A percentile compares a stretch with the other conserved stretches of the same genome.
Evolutionary conservation across 2,797 vertebrate species (phyloP).

Genomic region (Meda fulgida): DNA sequence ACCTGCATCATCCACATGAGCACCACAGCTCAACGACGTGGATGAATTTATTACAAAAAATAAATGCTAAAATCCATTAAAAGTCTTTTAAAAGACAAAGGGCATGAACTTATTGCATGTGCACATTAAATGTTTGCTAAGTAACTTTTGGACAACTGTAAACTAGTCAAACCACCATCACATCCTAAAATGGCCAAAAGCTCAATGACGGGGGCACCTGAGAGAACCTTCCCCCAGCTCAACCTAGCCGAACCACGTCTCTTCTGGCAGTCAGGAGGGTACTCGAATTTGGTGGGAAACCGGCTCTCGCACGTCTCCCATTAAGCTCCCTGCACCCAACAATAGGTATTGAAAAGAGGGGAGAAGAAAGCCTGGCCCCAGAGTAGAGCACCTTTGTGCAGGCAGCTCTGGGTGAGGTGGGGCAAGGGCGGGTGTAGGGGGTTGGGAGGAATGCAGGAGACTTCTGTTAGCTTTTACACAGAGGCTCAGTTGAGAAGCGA

Average conservation of each 20-base stretch:
- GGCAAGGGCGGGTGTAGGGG: conserved; percentile 8
- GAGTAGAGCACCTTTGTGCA: conserved; percentile 69
- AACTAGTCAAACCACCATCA: background rate
- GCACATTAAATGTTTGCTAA: background rate
- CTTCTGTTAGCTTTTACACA: conserved; percentile 57
- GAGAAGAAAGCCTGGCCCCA: conserved; percentile 56
- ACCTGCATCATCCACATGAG: background rate
- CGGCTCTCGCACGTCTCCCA: conserved; percentile 73
- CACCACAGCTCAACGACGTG: background rate
- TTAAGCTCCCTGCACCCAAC: conserved; percentile 62
- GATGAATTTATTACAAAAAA: background rate
- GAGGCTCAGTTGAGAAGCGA: conserved; percentile 43
- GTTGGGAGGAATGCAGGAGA: conserved; percentile 56
- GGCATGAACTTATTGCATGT: background rate
- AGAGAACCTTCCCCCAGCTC: conserved; percentile 42
- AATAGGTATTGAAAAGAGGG: conserved; percentile 70
- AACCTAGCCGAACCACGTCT: conserved; percentile 67
- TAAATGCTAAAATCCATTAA: background rate
- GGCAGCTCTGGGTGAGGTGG: conserved; percentile 25
- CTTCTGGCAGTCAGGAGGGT: conserved; percentile 69
- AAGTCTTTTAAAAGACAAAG: background rate
- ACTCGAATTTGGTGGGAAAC: conserved; percentile 81
- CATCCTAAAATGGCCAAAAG: background rate
- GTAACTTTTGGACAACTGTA: background rate
- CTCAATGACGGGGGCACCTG: conserved; percentile 12